These are phyloP conservation scores for Venusia cambrica DNA, from an alignment of 2,888 invertebrate genomes.

Conservation along the genomic window DNA sequence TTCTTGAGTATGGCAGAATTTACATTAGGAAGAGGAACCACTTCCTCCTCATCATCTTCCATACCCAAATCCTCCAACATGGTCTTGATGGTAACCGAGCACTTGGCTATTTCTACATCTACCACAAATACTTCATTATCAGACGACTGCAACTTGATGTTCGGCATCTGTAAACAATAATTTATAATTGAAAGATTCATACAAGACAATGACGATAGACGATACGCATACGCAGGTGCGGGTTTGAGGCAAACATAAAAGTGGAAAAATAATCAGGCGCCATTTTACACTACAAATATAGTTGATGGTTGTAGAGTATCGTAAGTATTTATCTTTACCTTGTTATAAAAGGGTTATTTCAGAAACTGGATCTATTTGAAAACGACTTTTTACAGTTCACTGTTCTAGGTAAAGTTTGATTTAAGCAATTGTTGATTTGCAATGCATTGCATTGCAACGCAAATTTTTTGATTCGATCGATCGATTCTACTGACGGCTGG, in stretches of 20 bases:
- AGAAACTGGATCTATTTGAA: too few species aligned
- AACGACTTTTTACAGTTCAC: too few species aligned
- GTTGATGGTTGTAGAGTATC: too few species aligned
- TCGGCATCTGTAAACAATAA: constrained; percentile 88
- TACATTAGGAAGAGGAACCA: constrained; percentile 98
- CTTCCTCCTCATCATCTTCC: constrained; percentile 96
- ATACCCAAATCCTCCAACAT: constrained; percentile 97
- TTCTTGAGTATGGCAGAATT: constrained; percentile 98
- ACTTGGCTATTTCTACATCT: constrained; percentile 98
- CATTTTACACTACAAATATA: constrained; percentile 36
- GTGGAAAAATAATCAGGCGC: constrained; percentile 34
- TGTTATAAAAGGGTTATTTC: too few species aligned
- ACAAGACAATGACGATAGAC: too few species aligned
- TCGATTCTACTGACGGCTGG: too few species aligned
- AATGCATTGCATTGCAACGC: too few species aligned
- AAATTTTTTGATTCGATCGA: too few species aligned
- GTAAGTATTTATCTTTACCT: constrained; percentile 17
- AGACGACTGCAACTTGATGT: constrained; percentile 95
- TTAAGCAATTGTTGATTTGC: too few species aligned
- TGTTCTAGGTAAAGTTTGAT: too few species aligned
- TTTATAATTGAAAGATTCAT: constrained; percentile 6
- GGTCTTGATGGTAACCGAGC: constrained; percentile 98
- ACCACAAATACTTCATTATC: constrained; percentile 98
- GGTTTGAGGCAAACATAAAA: too few species aligned
- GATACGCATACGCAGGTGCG: too few species aligned